Percentiles rank a stretch among this genome's conserved stretches.
Evolutionary conservation across 2,113 vertebrate genomes (phyloP).

Genomic region (Bubalus kerabau): DNA sequence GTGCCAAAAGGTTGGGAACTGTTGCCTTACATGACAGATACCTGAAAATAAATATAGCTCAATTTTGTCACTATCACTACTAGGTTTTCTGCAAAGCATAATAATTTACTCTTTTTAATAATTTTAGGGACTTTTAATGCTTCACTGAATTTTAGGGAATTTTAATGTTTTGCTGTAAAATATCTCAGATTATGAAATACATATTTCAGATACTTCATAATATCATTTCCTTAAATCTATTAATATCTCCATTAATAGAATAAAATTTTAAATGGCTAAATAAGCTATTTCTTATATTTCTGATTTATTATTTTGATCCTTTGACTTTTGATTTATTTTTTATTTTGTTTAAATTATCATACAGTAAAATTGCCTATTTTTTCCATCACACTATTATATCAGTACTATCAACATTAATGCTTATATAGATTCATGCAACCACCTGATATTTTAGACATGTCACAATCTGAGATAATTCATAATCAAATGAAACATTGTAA

Average conservation of each 20-base stretch:
- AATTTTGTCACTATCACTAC: neutral
- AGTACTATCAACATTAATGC: neutral
- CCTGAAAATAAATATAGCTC: neutral
- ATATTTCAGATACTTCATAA: neutral
- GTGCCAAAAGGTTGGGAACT: neutral
- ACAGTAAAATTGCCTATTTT: neutral
- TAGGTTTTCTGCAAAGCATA: neutral
- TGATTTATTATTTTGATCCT: neutral
- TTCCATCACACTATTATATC: neutral
- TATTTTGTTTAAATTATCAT: neutral
- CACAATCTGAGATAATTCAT: neutral
- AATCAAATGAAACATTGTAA: neutral
- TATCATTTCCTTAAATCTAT: neutral
- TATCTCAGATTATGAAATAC: neutral
- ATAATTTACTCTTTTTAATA: neutral
- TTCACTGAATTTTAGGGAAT: neutral
- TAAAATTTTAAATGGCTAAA: neutral
- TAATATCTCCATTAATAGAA: neutral
- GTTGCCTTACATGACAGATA: neutral
- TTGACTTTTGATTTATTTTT: neutral
- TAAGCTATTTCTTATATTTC: neutral
- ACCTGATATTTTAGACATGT: neutral
- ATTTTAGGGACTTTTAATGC: neutral
- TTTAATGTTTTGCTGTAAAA: neutral
- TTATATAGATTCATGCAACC: neutral